A percentile compares a stretch with the other conserved stretches of the same genome.
Evolutionary conservation across 2,113 vertebrate genomes (phyloP).

Genomic region (Collichthys lucidus): DNA sequence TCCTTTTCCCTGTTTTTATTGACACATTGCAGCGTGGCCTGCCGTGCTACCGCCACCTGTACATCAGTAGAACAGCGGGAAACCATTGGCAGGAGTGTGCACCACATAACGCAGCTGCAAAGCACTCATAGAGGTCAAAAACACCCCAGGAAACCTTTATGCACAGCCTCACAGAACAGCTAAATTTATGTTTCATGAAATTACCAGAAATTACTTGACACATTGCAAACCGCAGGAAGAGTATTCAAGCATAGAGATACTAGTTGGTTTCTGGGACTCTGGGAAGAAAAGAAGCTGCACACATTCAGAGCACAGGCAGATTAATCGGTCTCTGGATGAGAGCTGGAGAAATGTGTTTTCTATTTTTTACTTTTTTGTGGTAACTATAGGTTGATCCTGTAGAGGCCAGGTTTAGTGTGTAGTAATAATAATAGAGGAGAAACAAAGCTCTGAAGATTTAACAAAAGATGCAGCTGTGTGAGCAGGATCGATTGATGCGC

Average conservation of each 20-base stretch:
- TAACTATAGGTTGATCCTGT: background rate
- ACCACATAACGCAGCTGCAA: background rate
- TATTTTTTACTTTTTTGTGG: background rate
- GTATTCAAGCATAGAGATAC: background rate
- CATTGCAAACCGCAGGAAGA: background rate
- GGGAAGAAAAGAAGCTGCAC: background rate
- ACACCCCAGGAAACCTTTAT: background rate
- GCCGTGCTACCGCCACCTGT: background rate
- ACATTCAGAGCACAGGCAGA: background rate
- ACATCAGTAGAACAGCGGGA: background rate
- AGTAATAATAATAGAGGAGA: conserved; percentile 2
- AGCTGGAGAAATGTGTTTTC: background rate
- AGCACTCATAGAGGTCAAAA: background rate
- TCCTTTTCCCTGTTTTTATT: background rate
- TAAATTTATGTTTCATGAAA: background rate
- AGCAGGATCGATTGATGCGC: conserved; percentile 32
- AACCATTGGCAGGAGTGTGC: background rate
- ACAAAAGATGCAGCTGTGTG: conserved; percentile 33
- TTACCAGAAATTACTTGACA: background rate
- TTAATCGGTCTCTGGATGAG: background rate
- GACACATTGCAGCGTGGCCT: background rate
- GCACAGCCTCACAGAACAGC: background rate
- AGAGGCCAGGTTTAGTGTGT: background rate
- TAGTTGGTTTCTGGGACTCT: background rate
- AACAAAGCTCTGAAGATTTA: conserved; percentile 24